phyloP scores from a whole-genome alignment of 2,888 invertebrate genomes.

The Magallana nippona region DNA sequence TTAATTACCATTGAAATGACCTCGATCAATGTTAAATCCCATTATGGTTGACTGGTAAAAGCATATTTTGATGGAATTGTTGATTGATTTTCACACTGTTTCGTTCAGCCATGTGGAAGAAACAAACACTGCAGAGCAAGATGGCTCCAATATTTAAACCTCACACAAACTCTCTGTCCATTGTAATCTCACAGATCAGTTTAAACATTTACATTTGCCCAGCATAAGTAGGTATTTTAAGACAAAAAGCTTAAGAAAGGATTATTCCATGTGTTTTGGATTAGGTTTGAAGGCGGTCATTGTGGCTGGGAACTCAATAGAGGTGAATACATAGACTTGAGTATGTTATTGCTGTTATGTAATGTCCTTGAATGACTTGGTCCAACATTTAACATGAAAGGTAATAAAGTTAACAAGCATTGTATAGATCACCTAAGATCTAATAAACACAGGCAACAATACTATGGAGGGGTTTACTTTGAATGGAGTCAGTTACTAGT shows the following conservation, averaged over 20 bases:
- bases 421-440: neutral
- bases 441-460: neutral
- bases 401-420: neutral
- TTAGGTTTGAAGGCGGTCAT: neutral
- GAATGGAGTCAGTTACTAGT: neutral
- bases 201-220: neutral
- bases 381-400: neutral
- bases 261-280: neutral
- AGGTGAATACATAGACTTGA: neutral
- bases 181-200: neutral
- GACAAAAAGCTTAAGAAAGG: neutral
- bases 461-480: neutral
- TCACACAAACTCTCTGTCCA: neutral
- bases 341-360: neutral
- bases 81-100: conserved; percentile 32
- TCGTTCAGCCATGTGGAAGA: conserved; percentile 7
- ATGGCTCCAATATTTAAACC: neutral
- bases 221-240: neutral
- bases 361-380: neutral
- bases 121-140: neutral
- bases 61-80: conserved; percentile 29
- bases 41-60: conserved; percentile 11
- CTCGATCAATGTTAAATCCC: conserved; percentile 19
- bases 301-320: neutral
- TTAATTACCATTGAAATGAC: conserved; percentile 24